Base-by-base conservation (phyloP, 37 sponge, comb jelly and placozoan genomes). In the Chondrosia reniformis region DNA sequence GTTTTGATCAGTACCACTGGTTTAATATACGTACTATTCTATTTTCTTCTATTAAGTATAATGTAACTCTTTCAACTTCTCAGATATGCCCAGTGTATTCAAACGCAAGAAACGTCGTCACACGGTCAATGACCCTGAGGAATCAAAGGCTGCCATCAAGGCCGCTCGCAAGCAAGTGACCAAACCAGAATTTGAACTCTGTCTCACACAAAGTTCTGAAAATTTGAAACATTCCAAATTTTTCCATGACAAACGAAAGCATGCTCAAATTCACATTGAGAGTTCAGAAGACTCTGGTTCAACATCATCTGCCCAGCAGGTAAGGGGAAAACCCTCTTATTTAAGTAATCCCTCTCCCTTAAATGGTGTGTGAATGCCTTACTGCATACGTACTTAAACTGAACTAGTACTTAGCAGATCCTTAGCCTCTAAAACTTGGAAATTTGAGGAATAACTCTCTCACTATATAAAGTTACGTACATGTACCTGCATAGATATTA, bases 41-140 rank as follows among this genome's bases (percentile, higher is more conserved):
- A 49, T 19, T 15, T 10, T 49, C 10, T 49, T 10, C 15, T 10
- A 49, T 15, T 49, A 10, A 49, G 15, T 15, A 49, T 49, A 49
- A 19, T 10, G 10, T 15, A 19, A 49, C 56, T 33, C 25, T 1
- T 55, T 45, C 24, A 44, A 34, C 61, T 9, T 63, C 30, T 4
- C 72, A 69, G 76, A 13, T 25, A 75, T 75, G 76, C 76, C 76
- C 30, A 34, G 76, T 45, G 17, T 75, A 3, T 75, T 75, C 76
- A 79, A 79, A 67, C 55, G 76, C 19, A 40, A 67, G 17, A 59
- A 59, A 0, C 77, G 85, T 3, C 75, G 85, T n/a, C 72, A 79
- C 79, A 89, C 82, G 0, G 54, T 77, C 22, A 37, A 78, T 46
- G 63, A 83, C 25, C 19, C 81, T 0, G 84, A 76, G 3, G 78